Evolutionary conservation across 2,113 vertebrate genomes (phyloP).

Genomic region (Chloebia gouldiae): DNA sequence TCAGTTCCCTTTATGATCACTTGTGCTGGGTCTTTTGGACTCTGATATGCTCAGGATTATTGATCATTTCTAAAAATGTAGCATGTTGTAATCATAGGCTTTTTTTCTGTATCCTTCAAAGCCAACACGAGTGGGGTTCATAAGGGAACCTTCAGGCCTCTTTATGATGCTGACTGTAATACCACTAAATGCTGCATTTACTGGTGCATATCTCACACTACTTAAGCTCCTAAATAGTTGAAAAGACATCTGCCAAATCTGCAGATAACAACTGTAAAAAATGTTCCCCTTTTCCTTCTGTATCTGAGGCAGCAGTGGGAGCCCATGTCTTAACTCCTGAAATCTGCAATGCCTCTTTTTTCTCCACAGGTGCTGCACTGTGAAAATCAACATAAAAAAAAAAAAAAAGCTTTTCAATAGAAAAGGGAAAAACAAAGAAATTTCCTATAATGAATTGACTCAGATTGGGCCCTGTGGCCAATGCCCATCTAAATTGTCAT

Average conservation of each 20-base stretch:
- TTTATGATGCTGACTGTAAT: neutral
- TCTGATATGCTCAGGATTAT: neutral
- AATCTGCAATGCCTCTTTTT: neutral
- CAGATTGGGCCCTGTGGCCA: neutral
- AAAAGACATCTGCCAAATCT: neutral
- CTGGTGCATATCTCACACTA: neutral
- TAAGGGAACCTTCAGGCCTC: neutral
- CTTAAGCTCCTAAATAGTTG: neutral
- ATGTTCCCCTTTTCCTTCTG: neutral
- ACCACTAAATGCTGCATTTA: neutral
- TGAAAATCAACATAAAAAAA: neutral
- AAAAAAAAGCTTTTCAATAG: neutral
- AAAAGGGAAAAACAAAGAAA: neutral
- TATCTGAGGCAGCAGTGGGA: neutral
- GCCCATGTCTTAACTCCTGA: neutral
- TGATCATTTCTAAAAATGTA: neutral
- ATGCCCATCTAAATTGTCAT: neutral
- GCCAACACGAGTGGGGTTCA: neutral
- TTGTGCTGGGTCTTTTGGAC: neutral
- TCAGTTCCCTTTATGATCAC: neutral
- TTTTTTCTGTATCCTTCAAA: neutral
- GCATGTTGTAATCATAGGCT: neutral
- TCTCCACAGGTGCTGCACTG: neutral
- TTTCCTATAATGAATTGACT: neutral
- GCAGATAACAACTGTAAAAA: neutral